These are phyloP conservation scores for Thunnus thynnus DNA, from an alignment of 2,113 vertebrate genomes.

Conservation along the genomic window DNA sequence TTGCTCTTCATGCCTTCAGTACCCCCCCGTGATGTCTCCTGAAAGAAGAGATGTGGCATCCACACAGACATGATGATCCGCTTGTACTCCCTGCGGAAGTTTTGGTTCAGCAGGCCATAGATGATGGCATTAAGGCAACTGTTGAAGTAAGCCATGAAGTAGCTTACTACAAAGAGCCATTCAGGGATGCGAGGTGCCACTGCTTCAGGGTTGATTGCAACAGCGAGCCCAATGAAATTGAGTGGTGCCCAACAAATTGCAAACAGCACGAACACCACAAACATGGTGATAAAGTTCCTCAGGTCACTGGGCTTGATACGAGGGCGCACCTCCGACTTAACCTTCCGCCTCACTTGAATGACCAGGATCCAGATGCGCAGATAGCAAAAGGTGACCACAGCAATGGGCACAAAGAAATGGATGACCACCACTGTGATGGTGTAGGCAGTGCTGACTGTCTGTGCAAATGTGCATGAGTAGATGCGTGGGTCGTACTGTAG, in stretches of 20 bases:
- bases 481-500: slow-evolving; percentile 56
- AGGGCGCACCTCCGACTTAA: slow-evolving; percentile 44
- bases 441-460: slow-evolving; percentile 54
- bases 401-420: slow-evolving; percentile 59
- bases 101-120: slow-evolving; percentile 61
- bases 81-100: slow-evolving; percentile 63
- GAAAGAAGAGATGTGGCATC: slow-evolving; percentile 59
- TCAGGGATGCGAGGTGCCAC: slow-evolving; percentile 46
- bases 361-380: slow-evolving; percentile 63
- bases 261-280: slow-evolving; percentile 59
- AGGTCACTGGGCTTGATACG: slow-evolving; percentile 59
- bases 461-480: slow-evolving; percentile 60
- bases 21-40: slow-evolving; percentile 54
- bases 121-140: slow-evolving; percentile 66
- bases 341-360: slow-evolving; percentile 54
- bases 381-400: slow-evolving; percentile 62
- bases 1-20: slow-evolving; percentile 56
- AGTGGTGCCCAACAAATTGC: slow-evolving; percentile 60
- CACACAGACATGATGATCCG: slow-evolving; percentile 54
- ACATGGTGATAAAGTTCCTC: slow-evolving; percentile 62
- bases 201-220: slow-evolving; percentile 40
- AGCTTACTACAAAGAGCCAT: slow-evolving; percentile 65
- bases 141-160: slow-evolving; percentile 68
- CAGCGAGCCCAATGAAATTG: slow-evolving; percentile 54
- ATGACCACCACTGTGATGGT: slow-evolving; percentile 58